phyloP scores from a whole-genome alignment of 1,140 invertebrate species.

The Augochlora pura region DNA sequence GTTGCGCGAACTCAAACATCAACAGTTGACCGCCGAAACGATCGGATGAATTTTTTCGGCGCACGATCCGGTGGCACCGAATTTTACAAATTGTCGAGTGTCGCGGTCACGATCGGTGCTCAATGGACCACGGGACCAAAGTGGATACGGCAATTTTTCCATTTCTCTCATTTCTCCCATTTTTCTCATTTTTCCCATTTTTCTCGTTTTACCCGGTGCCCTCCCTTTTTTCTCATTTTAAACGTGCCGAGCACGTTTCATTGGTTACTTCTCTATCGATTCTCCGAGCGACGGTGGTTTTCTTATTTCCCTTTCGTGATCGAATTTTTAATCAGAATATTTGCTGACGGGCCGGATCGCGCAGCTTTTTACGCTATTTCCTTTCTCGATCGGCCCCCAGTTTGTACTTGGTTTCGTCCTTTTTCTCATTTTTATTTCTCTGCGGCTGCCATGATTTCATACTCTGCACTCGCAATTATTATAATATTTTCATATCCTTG shows the following conservation, averaged over 20 bases:
- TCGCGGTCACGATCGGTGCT: background rate
- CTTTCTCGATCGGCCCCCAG: background rate
- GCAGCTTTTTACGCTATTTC: background rate
- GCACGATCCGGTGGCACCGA: background rate
- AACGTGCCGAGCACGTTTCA: background rate
- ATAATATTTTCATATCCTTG: too few species aligned
- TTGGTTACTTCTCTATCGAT: background rate
- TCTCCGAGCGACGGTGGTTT: background rate
- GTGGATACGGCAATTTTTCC: background rate
- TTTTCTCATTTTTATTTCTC: too few species aligned
- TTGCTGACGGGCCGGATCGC: background rate
- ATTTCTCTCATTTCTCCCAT: background rate
- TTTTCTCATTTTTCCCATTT: too few species aligned
- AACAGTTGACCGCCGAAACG: too few species aligned
- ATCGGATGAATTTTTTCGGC: background rate
- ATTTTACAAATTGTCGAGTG: background rate
- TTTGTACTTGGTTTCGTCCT: too few species aligned
- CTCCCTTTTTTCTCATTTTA: too few species aligned
- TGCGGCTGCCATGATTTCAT: too few species aligned
- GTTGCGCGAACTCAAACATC: too few species aligned
- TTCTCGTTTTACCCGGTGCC: too few species aligned
- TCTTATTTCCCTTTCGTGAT: constrained; percentile 1
- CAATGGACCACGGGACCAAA: background rate
- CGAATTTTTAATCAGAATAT: background rate
- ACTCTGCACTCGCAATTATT: too few species aligned